Percentiles rank a stretch among this genome's conserved stretches.
Evolutionary conservation across 1,140 invertebrate genomes (phyloP).

Genomic region (Rhynchophorus ferrugineus): DNA sequence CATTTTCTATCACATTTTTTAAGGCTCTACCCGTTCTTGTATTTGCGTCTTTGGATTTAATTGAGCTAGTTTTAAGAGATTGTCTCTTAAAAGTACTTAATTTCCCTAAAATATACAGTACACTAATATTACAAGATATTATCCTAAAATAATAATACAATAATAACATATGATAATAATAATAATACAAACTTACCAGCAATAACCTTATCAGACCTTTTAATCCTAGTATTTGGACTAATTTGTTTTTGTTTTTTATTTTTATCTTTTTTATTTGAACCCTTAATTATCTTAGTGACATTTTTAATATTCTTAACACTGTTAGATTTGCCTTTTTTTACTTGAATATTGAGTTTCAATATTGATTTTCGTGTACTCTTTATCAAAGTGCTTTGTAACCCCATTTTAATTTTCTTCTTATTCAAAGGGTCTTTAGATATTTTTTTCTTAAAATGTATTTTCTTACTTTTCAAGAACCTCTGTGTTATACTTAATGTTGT

Average conservation of each 20-base stretch:
- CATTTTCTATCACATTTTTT: slow-evolving; percentile 1
- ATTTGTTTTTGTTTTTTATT: not conserved
- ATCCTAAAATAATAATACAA: not conserved
- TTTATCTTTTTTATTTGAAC: not conserved
- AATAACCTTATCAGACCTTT: not conserved
- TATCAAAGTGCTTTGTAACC: slow-evolving; percentile 12
- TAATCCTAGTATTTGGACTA: not conserved
- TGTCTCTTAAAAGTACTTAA: slow-evolving; percentile 11
- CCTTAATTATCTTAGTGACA: too few species aligned
- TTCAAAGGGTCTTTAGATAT: slow-evolving; percentile 6
- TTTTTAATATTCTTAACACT: too few species aligned
- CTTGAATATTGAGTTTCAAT: too few species aligned
- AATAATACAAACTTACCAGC: too few species aligned
- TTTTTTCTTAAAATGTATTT: slow-evolving; percentile 16
- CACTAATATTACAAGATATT: not conserved
- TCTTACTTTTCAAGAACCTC: slow-evolving; percentile 7
- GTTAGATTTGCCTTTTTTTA: too few species aligned
- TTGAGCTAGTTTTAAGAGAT: slow-evolving; percentile 11
- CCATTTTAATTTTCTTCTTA: slow-evolving; percentile 18
- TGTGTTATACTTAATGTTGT: slow-evolving; percentile 2
- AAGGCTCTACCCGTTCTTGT: not conserved
- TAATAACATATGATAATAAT: slow-evolving; percentile 2
- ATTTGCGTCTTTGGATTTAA: slow-evolving; percentile 7
- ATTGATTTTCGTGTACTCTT: not conserved
- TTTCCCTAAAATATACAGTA: slow-evolving; percentile 6